Evolutionary conservation across 2,888 invertebrate genomes (phyloP), one percentile per base, ranked within the genome.

Genomic region (Cephus rjabovi): DNA sequence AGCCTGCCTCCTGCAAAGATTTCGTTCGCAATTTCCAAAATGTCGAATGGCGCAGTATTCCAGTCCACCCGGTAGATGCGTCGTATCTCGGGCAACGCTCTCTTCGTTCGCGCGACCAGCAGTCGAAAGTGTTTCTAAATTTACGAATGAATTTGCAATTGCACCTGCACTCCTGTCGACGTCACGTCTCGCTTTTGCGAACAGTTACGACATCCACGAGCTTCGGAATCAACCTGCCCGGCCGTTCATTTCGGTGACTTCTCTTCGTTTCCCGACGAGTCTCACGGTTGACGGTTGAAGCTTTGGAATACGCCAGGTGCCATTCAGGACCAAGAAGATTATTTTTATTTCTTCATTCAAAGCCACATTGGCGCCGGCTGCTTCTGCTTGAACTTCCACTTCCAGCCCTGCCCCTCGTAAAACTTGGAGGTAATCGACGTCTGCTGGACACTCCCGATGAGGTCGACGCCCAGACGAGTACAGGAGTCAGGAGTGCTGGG

Each of bases 91-190:
- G 79, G 75, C 74, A 75, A 75, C 79, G 81, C 82, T 83, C 81
- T 83, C 83, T 82, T 83, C 80, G 78, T 81, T 56, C 82, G 81
- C 80, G 81, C 80, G 80, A 83, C 76, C 75, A 79, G 75, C 69
- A 78, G 79, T 80, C 76, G 83, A 83, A 83, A 83, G 83, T 80
- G 78, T 71, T 80, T 82, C 78, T 79, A 79, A 82, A 81, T 80
- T 82, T 71, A 11, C 40, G 6, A 23, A 6, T 40, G 6, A 6
- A 40, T 40, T 40, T 40, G 40, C 40, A 40, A 40, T 40, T 40
- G 23, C 56, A 56, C 23, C 23, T 23, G 9, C 23, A 56, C 56
- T 56, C 56, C 56, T 23, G 56, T 0, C 56, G 56, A 56, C 56
- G 56, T 23, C 23, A 23, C 56, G 56, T 23, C 23, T 56, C 23